Evolutionary conservation across 2,797 vertebrate genomes (phyloP), one percentile per base, ranked within the genome.

Genomic region (Hafferia zeledoni): DNA sequence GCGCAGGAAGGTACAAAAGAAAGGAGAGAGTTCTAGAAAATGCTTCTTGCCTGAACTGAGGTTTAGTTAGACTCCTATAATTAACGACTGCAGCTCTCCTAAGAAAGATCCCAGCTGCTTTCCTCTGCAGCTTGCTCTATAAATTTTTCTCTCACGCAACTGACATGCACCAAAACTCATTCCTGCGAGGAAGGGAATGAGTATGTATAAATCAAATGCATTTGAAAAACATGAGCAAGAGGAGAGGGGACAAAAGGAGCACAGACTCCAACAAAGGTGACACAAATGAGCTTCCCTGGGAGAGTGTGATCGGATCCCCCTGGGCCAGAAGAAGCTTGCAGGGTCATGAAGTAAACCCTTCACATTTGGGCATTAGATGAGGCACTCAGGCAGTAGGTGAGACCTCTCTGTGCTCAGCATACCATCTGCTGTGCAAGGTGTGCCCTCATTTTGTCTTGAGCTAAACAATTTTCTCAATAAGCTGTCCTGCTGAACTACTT

Each of bases 21-120:
- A 89, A 67, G 49, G 74, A 69, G 47, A 25, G 52, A 90, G 85
- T 82, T 50, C 10, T 90, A 83, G 83, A 91, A 95, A 89, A 93
- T 24, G 60, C 60, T 90, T 86, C 67, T 90, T 89, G 59, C 87
- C 93, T 43, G 69, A 86, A 77, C 65, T 4, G 2, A 74, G 72
- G 52, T 91, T 94, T 94, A 89, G 92, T 89, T 94, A 88, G 74
- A 86, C 74, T 93, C 89, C 92, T 96, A 90, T 94, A 97, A 96
- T 95, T 97, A 97, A 96, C 63, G 20, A 95, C 93, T 94, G 85
- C 68, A 0, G 85, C 74, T 96, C 69, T 86, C 67, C 79, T 82
- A 87, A 83, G 92, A 97, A 94, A 88, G 87, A 93, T 94, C 90
- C 95, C 93, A 95, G 95, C 87, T 96, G 96, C 94, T 93, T 88